phyloP scores from a whole-genome alignment of 2,113 vertebrate genomes.

The Poeciliopsis turrubarensis region DNA sequence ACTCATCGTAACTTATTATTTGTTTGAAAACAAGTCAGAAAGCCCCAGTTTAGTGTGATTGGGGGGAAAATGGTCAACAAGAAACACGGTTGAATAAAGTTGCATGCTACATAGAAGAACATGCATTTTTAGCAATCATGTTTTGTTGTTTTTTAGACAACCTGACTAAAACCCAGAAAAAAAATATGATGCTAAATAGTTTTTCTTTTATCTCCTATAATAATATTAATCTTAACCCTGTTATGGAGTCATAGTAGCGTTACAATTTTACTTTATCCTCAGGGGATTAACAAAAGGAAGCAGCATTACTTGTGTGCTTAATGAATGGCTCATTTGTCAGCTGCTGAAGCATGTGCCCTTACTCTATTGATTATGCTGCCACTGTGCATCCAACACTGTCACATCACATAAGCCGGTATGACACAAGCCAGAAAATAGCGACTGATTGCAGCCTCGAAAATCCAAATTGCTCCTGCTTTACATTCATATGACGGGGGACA shows the following conservation, averaged over 20 bases:
- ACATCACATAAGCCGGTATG: conserved; percentile 46
- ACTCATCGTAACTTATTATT: conserved; percentile 46
- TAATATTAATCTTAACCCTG: conserved; percentile 24
- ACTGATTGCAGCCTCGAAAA: conserved; percentile 23
- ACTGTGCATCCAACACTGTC: conserved; percentile 40
- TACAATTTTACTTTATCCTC: conserved; percentile 37
- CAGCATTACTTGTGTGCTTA: conserved; percentile 17
- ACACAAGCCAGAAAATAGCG: conserved; percentile 26
- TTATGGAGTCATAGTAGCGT: conserved; percentile 9
- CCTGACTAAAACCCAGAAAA: conserved; percentile 23
- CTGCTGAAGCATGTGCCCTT: conserved; percentile 17
- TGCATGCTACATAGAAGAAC: conserved; percentile 6
- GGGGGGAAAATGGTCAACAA: background rate
- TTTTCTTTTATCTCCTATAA: conserved; percentile 14
- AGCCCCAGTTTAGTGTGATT: conserved; percentile 27
- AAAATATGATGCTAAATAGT: conserved; percentile 6
- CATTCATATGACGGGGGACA: conserved; percentile 33
- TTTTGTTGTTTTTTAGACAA: conserved; percentile 39
- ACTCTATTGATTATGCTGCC: conserved; percentile 43
- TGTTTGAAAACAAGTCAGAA: conserved; percentile 34
- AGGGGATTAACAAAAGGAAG: conserved; percentile 15
- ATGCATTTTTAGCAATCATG: conserved; percentile 16
- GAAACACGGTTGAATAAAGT: background rate
- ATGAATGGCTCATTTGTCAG: conserved; percentile 9
- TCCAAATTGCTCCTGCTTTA: conserved; percentile 47